Evolutionary conservation across 2,888 invertebrate species (phyloP), one percentile per base, ranked within the genome.

Genomic region (Drosophila borealis): DNA sequence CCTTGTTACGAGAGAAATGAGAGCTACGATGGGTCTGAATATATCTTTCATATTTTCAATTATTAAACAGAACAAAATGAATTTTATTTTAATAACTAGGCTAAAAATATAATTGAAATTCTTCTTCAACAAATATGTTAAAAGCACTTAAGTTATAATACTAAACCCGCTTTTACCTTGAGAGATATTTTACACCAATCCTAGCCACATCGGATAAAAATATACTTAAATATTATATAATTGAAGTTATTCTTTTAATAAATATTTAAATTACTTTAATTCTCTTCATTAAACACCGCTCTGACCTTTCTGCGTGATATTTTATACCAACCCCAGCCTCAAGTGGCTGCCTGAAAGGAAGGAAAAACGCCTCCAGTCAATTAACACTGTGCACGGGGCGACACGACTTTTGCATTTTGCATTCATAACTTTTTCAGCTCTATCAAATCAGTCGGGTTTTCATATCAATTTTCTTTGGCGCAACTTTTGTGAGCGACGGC

Each of bases 351-450:
- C n/a, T 48, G 51, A 11, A n/a, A 11, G 50, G 25, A 6, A 14
- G 34, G 4, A 50, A 53, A 68, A 74, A 2, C 57, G 75, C 80
- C 72, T 17, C 50, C 10, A 54, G 73, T 4, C 17, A 39, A 71
- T 49, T 55, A 36, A 14, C 14, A 34, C 19, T 45, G 42, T 9
- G 61, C 56, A 9, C 29, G 8, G 53, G 59, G 61, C 61, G 60
- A 82, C 82, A 82, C 84, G 82, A 82, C 82, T 84, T 82, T 76
- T 82, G 84, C 82, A 82, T 82, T 82, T 80, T 82, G 84, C 82
- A 82, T 84, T 62, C 71, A 82, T 81, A 82, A 82, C 81, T 82
- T 84, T 76, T 50, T 17, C 29, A 63, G 78, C 49, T 29, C 29
- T 62, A 79, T 79, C 68, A 70, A 80, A 76, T 80, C 64, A 60